Conservation (phyloP, 2,888 invertebrate species). For the Alloscopus bannaensis region DNA sequence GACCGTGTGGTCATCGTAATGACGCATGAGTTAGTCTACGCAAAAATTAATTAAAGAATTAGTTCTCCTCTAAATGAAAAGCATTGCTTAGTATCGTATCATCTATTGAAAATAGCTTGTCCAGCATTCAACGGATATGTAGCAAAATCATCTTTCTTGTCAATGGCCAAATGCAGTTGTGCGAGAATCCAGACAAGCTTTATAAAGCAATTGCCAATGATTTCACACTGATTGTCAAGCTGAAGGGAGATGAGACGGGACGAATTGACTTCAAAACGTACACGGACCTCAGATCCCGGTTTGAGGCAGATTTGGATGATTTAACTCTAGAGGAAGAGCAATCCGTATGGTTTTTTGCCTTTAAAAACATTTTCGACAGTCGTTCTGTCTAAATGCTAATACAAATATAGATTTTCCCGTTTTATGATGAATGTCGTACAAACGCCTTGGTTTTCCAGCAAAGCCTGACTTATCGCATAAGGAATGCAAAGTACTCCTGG, state of each 20-base stretch:
- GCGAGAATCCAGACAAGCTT: slow-evolving; percentile 10
- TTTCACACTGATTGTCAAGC: slow-evolving; percentile 31
- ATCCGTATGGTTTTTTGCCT: slow-evolving; percentile 20
- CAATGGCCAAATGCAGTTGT: slow-evolving; percentile 50
- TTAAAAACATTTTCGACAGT: not conserved
- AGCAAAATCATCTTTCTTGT: slow-evolving; percentile 43
- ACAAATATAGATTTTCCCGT: too few species aligned
- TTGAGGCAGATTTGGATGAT: slow-evolving; percentile 29
- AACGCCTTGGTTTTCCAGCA: slow-evolving; percentile 28
- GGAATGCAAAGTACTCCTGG: slow-evolving; percentile 31
- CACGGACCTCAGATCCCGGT: slow-evolving; percentile 18
- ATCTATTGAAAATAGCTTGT: slow-evolving; percentile 24
- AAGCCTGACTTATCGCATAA: slow-evolving; percentile 34
- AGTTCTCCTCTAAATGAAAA: too few species aligned
- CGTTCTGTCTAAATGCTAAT: not conserved
- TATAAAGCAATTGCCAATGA: slow-evolving; percentile 23
- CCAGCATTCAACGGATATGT: slow-evolving; percentile 32
- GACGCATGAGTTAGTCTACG: slow-evolving; percentile 51
- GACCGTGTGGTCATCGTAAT: slow-evolving; percentile 33
- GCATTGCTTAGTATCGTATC: too few species aligned
- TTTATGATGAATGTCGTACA: too few species aligned
- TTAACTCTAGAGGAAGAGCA: slow-evolving; percentile 43
- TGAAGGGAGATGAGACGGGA: slow-evolving; percentile 36
- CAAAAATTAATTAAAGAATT: too few species aligned
- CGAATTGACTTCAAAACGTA: slow-evolving; percentile 41